phyloP scores from a whole-genome alignment of 2,888 invertebrate genomes.

The Oithona nana region DNA sequence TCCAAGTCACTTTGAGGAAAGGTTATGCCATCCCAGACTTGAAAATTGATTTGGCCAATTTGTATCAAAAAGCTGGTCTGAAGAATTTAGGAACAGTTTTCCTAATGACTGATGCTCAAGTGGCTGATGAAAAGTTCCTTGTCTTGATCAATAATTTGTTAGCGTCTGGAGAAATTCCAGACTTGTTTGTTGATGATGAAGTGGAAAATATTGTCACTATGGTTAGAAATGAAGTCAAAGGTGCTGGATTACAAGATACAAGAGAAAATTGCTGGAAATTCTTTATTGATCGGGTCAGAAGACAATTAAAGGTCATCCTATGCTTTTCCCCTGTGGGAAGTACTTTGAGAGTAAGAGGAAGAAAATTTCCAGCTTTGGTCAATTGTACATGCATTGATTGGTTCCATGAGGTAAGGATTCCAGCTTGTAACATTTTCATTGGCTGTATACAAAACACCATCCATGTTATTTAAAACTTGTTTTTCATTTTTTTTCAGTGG shows the following conservation, averaged over 20 bases:
- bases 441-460: too few relatives aligned
- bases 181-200: slow-evolving; percentile 86
- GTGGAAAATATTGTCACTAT: slow-evolving; percentile 81
- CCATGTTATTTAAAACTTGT: too few relatives aligned
- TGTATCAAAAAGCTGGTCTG: slow-evolving; percentile 76
- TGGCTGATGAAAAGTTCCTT: slow-evolving; percentile 81
- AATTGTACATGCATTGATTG: slow-evolving; percentile 91
- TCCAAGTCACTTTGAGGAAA: slow-evolving; percentile 35
- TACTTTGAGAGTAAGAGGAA: slow-evolving; percentile 67
- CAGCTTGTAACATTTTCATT: too few relatives aligned
- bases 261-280: slow-evolving; percentile 95
- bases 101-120: slow-evolving; percentile 90
- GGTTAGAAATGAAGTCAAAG: slow-evolving; percentile 46
- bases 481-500: slow-evolving; percentile 37
- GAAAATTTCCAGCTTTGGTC: slow-evolving; percentile 88
- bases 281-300: slow-evolving; percentile 81
- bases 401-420: slow-evolving; percentile 54
- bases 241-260: slow-evolving; percentile 72
- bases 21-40: slow-evolving; percentile 10
- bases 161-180: slow-evolving; percentile 87
- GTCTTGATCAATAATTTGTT: slow-evolving; percentile 87
- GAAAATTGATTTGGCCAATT: slow-evolving; percentile 53
- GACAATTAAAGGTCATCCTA: slow-evolving; percentile 42
- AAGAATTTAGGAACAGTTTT: slow-evolving; percentile 90
- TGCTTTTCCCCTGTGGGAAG: slow-evolving; percentile 95